These are phyloP conservation scores for Pyrgus malvae DNA, from an alignment of 2,888 invertebrate species.

Conservation along the genomic window DNA sequence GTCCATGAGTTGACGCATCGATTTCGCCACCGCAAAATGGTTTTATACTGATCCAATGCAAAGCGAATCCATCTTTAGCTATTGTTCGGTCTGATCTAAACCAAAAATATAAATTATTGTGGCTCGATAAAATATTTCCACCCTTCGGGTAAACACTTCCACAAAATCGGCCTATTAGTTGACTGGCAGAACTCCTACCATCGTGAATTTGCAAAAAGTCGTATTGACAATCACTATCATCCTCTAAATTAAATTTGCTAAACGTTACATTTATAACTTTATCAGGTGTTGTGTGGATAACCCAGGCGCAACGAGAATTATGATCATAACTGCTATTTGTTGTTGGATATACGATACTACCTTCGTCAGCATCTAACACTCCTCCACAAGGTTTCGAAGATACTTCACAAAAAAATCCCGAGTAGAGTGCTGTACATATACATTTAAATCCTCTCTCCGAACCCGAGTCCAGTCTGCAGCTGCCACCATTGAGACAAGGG, in stretches of 20 bases:
- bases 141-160: slow-evolving; percentile 86
- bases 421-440: slow-evolving; percentile 84
- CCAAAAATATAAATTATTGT: slow-evolving; percentile 89
- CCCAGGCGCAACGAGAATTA: slow-evolving; percentile 90
- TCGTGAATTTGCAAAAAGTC: slow-evolving; percentile 93
- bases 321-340: slow-evolving; percentile 80
- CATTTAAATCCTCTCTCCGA: slow-evolving; percentile 74
- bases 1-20: slow-evolving; percentile 84
- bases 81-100: slow-evolving; percentile 88
- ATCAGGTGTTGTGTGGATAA: slow-evolving; percentile 84
- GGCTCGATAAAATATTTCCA: slow-evolving; percentile 88
- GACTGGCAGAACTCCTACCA: slow-evolving; percentile 87
- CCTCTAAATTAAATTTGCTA: slow-evolving; percentile 87
- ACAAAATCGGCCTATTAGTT: slow-evolving; percentile 90
- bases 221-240: slow-evolving; percentile 83
- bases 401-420: slow-evolving; percentile 85
- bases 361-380: slow-evolving; percentile 69
- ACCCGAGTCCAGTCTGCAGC: slow-evolving; percentile 77
- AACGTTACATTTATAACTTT: slow-evolving; percentile 92
- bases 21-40: slow-evolving; percentile 89
- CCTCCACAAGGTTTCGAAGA: slow-evolving; percentile 72
- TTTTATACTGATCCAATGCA: slow-evolving; percentile 89
- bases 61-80: slow-evolving; percentile 86
- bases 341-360: slow-evolving; percentile 85
- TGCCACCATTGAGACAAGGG: slow-evolving; percentile 92